Evolutionary conservation across 2,113 vertebrate genomes (phyloP).

Genomic region (Octodon degus): DNA sequence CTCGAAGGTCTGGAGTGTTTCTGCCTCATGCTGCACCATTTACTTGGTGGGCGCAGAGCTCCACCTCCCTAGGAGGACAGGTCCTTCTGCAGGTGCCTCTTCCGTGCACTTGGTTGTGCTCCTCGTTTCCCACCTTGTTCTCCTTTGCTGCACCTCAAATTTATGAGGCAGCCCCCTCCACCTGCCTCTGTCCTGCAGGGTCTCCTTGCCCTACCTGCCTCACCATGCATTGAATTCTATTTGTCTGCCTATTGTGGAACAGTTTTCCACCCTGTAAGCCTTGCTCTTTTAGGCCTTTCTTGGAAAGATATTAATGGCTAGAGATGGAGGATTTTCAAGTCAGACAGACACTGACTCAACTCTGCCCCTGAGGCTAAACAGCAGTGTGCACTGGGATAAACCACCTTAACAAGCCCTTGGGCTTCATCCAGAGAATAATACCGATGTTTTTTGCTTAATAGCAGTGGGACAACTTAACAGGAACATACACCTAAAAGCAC

Average conservation of each 20-base stretch:
- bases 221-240: not conserved
- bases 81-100: too few relatives aligned
- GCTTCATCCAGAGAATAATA: not conserved
- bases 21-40: not conserved
- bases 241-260: accelerated
- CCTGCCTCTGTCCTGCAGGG: too few relatives aligned
- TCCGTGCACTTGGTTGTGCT: not conserved
- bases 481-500: too few relatives aligned
- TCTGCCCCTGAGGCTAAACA: not conserved
- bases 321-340: not conserved
- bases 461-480: not conserved
- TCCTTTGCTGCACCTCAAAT: not conserved
- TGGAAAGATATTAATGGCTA: not conserved
- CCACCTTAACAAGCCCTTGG: not conserved
- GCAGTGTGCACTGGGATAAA: not conserved
- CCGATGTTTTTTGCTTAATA: not conserved
- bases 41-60: not conserved
- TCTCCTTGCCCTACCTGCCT: not conserved
- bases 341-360: not conserved
- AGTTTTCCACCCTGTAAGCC: not conserved
- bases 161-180: not conserved
- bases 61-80: not conserved
- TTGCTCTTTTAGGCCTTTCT: not conserved
- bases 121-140: not conserved
- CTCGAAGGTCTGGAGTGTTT: not conserved